phyloP scores from a whole-genome alignment of 92 coral and sea anemone genomes.

The Umimayanthus chanpuru region DNA sequence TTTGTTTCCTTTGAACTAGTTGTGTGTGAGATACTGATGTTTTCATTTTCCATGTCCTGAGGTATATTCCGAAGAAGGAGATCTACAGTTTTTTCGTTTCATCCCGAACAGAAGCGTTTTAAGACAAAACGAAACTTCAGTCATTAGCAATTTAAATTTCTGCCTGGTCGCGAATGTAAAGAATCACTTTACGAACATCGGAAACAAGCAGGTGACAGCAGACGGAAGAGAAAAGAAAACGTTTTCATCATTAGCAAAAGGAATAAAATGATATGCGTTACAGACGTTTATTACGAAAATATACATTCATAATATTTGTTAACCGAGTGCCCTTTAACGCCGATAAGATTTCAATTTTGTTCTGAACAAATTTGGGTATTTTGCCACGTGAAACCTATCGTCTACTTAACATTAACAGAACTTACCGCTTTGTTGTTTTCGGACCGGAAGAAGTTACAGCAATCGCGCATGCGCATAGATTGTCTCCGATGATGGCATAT shows the following conservation, averaged over 20 bases:
- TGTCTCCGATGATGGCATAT: not conserved
- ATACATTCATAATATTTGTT: not conserved
- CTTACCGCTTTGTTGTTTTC: not conserved
- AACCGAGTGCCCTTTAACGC: not conserved
- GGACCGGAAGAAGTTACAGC: not conserved
- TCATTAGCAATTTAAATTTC: conserved; percentile 41
- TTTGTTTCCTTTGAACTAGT: not conserved
- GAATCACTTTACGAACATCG: conserved; percentile 14
- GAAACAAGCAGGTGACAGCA: conserved; percentile 9
- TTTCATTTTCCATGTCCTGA: conserved; percentile 11
- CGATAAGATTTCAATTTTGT: not conserved
- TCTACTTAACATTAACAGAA: not conserved
- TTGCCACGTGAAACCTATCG: not conserved
- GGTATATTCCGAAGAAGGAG: not conserved
- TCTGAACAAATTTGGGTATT: conserved; percentile 1
- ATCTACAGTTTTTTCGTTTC: not conserved
- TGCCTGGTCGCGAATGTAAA: not conserved
- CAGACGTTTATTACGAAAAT: not conserved
- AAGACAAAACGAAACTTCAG: not conserved
- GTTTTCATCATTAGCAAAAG: not conserved
- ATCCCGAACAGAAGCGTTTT: not conserved
- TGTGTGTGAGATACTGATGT: not conserved
- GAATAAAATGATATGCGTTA: not conserved
- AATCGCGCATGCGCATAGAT: not conserved
- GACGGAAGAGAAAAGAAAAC: not conserved